Percentiles rank a stretch among this genome's conserved stretches.
Evolutionary conservation across 2,797 vertebrate genomes (phyloP).

Genomic region (Lutjanus campechanus): DNA sequence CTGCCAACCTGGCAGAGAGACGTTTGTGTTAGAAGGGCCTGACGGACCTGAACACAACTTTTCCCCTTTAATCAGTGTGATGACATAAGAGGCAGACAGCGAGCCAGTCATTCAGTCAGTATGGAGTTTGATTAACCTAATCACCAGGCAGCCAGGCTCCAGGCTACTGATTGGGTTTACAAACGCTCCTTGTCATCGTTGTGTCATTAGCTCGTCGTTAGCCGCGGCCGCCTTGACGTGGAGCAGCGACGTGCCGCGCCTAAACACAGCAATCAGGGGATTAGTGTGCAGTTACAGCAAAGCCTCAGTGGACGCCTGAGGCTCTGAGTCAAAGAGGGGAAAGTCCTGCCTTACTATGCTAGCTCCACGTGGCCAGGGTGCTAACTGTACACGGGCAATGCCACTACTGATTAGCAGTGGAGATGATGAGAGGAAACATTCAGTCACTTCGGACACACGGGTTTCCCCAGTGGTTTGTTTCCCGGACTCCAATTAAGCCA

Average conservation of each 20-base stretch:
- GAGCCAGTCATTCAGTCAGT: conserved; percentile 72
- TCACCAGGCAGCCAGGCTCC: conserved; percentile 75
- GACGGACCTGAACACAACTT: conserved; percentile 53
- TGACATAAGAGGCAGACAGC: conserved; percentile 76
- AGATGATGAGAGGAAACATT: conserved; percentile 81
- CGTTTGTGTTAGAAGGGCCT: conserved; percentile 53
- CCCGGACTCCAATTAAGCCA: conserved; percentile 68
- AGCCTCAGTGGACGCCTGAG: conserved; percentile 72
- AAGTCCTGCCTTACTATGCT: conserved; percentile 57
- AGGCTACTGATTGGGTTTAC: conserved; percentile 81
- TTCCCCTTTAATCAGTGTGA: conserved; percentile 80
- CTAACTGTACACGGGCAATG: conserved; percentile 69
- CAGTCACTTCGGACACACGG: conserved; percentile 71
- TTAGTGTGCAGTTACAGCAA: conserved; percentile 79
- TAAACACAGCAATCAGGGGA: conserved; percentile 86
- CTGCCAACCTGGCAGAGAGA: conserved; percentile 65
- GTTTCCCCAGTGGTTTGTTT: conserved; percentile 60
- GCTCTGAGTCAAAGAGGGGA: conserved; percentile 69
- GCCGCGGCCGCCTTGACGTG: conserved; percentile 78
- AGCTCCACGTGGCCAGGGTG: conserved; percentile 63
- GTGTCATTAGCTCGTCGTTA: conserved; percentile 83
- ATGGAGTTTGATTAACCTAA: conserved; percentile 82
- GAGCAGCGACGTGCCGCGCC: conserved; percentile 73
- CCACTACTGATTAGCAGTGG: conserved; percentile 74
- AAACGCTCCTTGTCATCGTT: conserved; percentile 81